phyloP scores from a whole-genome alignment of 2,797 vertebrate genomes.

The Macropus fuliginosus region DNA sequence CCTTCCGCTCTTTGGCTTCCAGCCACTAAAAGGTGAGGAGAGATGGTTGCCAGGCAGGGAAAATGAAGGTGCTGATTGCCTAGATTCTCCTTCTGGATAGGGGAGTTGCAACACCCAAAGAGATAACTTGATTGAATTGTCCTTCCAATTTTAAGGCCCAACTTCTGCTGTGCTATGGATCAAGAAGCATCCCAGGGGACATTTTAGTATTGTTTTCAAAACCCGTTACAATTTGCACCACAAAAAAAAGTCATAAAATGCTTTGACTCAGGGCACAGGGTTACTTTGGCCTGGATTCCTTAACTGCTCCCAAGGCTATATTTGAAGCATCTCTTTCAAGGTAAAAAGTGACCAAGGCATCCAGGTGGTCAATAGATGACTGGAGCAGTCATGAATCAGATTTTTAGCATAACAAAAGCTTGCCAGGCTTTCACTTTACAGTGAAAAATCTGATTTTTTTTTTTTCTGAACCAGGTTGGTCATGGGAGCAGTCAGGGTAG shows the following conservation, averaged over 20 bases:
- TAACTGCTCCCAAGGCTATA: background rate
- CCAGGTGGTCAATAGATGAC: background rate
- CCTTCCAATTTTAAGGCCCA: conserved; percentile 38
- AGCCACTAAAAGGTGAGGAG: background rate
- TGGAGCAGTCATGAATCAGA: background rate
- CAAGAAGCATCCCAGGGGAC: conserved; percentile 44
- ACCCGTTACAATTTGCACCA: conserved; percentile 71
- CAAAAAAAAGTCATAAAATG: conserved; percentile 71
- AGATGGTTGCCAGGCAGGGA: conserved; percentile 9
- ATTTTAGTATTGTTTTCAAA: conserved; percentile 72
- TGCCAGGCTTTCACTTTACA: background rate
- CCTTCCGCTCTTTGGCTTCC: conserved; percentile 23
- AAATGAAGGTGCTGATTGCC: background rate
- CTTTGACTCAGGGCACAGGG: background rate
- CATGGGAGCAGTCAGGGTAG: background rate
- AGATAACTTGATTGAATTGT: conserved; percentile 60
- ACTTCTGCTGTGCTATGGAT: conserved; percentile 2
- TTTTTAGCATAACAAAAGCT: background rate
- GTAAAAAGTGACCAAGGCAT: background rate
- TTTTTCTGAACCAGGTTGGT: background rate
- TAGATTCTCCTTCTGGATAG: conserved; percentile 27
- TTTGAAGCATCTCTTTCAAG: background rate
- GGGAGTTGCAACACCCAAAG: conserved; percentile 38
- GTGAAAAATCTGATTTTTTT: background rate
- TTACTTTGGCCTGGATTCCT: background rate